A percentile compares a stretch with the other conserved stretches of the same genome.
Conservation (phyloP, 2,888 invertebrate genomes). For the Leptarthrus brevirostris region DNA sequence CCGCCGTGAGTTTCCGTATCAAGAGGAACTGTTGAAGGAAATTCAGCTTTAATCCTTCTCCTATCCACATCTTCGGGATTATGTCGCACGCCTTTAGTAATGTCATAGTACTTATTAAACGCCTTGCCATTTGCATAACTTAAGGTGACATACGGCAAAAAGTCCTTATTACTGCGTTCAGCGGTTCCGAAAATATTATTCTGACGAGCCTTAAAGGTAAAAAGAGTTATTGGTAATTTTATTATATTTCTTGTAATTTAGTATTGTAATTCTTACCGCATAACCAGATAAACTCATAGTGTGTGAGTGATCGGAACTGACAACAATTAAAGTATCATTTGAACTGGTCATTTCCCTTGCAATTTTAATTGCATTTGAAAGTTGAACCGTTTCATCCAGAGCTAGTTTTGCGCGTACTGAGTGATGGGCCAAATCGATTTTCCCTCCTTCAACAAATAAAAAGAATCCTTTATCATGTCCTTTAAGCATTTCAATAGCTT, state of each 20-base stretch:
- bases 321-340: conserved; percentile 82
- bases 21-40: conserved; percentile 73
- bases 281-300: conserved; percentile 81
- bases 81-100: conserved; percentile 57
- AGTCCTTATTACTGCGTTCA: conserved; percentile 66
- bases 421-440: conserved; percentile 65
- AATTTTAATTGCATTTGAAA: conserved; percentile 77
- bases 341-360: conserved; percentile 72
- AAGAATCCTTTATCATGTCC: conserved; percentile 78
- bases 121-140: conserved; percentile 83
- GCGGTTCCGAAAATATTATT: conserved; percentile 60
- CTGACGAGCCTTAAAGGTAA: conserved; percentile 58
- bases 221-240: background rate
- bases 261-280: conserved; percentile 64
- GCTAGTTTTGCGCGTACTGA: conserved; percentile 62
- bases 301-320: conserved; percentile 85
- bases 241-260: too few species aligned
- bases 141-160: conserved; percentile 74
- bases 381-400: conserved; percentile 71
- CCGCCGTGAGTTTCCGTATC: conserved; percentile 78
- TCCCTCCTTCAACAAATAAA: conserved; percentile 79
- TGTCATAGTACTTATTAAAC: conserved; percentile 65
- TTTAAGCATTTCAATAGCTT: conserved; percentile 78
- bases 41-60: conserved; percentile 61
- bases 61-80: conserved; percentile 59